phyloP scores from a whole-genome alignment of 2,113 vertebrate species.

The Nycticebus coucang region DNA sequence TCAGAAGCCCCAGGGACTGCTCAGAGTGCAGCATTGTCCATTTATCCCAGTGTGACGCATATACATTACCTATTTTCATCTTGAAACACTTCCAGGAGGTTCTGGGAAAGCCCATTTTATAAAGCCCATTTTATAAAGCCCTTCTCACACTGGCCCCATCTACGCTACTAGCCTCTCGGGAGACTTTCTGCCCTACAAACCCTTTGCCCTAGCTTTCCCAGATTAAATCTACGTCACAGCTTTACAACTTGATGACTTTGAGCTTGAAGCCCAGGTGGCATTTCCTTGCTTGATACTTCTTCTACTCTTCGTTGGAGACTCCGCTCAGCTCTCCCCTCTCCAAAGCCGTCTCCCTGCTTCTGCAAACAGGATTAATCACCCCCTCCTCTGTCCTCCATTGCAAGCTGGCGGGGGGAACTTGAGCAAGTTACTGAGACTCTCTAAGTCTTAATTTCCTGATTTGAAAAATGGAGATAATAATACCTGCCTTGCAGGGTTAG shows the following conservation, averaged over 20 bases:
- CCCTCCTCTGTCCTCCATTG: not conserved
- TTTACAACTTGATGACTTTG: not conserved
- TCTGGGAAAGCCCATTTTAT: not conserved
- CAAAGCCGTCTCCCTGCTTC: not conserved
- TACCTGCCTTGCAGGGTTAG: conserved; percentile 67
- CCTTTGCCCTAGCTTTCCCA: not conserved
- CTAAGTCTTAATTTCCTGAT: conserved; percentile 60
- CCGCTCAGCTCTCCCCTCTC: not conserved
- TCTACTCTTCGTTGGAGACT: not conserved
- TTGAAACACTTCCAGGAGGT: not conserved
- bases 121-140: not conserved
- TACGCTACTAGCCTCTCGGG: not conserved
- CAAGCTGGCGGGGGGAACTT: not conserved
- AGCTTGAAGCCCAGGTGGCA: not conserved
- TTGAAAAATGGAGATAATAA: conserved; percentile 79
- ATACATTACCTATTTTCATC: not conserved
- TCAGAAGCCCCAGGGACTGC: not conserved
- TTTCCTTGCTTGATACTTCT: not conserved
- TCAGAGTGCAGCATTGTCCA: not conserved
- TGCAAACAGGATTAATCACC: not conserved
- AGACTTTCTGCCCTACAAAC: not conserved
- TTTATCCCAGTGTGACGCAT: not conserved
- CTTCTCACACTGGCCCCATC: not conserved
- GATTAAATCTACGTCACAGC: not conserved
- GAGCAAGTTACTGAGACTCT: conserved; percentile 21